Evolutionary conservation across 2,888 invertebrate species (phyloP).

Genomic region (Drosophila neonasuta): DNA sequence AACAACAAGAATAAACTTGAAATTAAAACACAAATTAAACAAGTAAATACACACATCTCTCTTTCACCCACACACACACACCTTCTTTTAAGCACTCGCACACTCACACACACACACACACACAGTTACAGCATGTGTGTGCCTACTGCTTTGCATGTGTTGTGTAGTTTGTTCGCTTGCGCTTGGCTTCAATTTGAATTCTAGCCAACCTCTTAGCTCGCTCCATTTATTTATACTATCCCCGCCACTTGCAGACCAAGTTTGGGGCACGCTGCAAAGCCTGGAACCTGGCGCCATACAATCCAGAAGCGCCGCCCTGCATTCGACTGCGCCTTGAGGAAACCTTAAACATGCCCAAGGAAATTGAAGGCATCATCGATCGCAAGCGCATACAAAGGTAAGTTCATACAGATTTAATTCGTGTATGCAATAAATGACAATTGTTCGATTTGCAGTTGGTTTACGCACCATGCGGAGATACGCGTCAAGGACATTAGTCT

Average conservation of each 20-base stretch:
- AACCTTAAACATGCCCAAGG: conserved; percentile 82
- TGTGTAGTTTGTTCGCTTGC: conserved; percentile 27
- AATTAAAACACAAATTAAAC: conserved; percentile 20
- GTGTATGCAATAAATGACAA: background rate
- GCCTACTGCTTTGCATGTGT: conserved; percentile 64
- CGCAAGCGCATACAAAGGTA: conserved; percentile 81
- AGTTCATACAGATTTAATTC: background rate
- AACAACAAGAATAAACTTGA: conserved; percentile 25
- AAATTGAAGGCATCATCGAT: conserved; percentile 71
- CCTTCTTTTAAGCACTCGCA: conserved; percentile 1
- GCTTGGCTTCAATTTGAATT: conserved; percentile 14
- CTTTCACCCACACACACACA: conserved; percentile 10
- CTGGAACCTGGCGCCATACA: conserved; percentile 87
- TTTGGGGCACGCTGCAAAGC: conserved; percentile 91
- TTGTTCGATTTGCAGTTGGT: conserved; percentile 72
- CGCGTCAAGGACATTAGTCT: conserved; percentile 86
- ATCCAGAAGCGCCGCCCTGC: conserved; percentile 84
- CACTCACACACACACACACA: conserved; percentile 15
- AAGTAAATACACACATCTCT: conserved; percentile 15
- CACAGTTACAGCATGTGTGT: conserved; percentile 49
- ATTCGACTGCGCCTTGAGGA: conserved; percentile 86
- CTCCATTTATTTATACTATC: conserved; percentile 20
- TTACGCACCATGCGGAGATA: conserved; percentile 84
- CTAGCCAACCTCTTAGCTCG: background rate
- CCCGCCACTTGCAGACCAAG: conserved; percentile 85